A percentile compares a stretch with the other conserved stretches of the same genome.
phyloP scores from a whole-genome alignment of 1,140 invertebrate genomes.

The Drosophila kanapiae region DNA sequence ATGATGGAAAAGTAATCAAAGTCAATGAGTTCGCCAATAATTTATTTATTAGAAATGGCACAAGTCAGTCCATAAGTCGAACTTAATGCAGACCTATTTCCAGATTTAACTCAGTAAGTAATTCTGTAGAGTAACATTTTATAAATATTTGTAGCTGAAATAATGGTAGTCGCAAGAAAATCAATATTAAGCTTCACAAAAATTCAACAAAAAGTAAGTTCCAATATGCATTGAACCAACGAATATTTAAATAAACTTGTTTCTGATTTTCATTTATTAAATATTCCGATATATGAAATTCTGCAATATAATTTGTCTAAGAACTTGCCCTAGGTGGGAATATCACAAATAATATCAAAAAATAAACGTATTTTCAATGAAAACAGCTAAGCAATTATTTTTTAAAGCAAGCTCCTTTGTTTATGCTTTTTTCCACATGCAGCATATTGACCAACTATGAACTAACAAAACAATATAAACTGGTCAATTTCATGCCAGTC shows the following conservation, averaged over 20 bases:
- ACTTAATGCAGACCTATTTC: too few species aligned
- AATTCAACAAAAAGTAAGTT: neutral
- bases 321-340: neutral
- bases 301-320: neutral
- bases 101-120: neutral
- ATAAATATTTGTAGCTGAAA: neutral
- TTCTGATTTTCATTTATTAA: neutral
- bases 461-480: constrained; percentile 31
- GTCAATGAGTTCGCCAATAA: neutral
- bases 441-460: constrained; percentile 28
- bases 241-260: neutral
- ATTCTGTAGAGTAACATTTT: neutral
- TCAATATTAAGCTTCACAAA: neutral
- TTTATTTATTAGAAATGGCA: constrained; percentile 24
- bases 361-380: neutral
- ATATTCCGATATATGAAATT: neutral
- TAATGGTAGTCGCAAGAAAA: too few species aligned
- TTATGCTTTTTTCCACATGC: constrained; percentile 6
- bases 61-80: neutral
- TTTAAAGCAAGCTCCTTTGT: constrained; percentile 13
- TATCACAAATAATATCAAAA: neutral
- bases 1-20: constrained; percentile 19
- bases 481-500: constrained; percentile 17
- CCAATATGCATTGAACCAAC: too few species aligned
- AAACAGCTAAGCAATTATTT: constrained; percentile 16